A percentile compares a stretch with the other conserved stretches of the same genome.
phyloP scores from a whole-genome alignment of 2,888 invertebrate genomes.

The Caenorhabditis doughertyi region DNA sequence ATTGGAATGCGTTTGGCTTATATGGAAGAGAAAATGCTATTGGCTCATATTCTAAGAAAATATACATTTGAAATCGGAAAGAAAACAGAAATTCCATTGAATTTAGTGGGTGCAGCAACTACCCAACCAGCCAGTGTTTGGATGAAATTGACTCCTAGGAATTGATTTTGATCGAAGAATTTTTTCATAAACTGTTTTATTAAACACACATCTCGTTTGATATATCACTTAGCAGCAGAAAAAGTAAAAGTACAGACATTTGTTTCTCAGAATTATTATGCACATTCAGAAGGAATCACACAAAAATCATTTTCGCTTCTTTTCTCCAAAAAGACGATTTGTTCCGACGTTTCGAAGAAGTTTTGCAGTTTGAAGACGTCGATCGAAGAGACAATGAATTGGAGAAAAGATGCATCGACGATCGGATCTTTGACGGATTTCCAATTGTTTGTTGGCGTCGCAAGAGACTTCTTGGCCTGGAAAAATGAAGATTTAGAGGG shows the following conservation, averaged over 20 bases:
- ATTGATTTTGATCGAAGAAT: not conserved
- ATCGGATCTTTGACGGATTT: slow-evolving; percentile 48
- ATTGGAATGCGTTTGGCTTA: slow-evolving; percentile 79
- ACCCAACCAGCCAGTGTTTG: slow-evolving; percentile 37
- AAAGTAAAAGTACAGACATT: not conserved
- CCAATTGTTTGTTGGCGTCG: slow-evolving; percentile 31
- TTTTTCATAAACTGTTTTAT: not conserved
- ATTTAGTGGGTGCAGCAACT: slow-evolving; percentile 29
- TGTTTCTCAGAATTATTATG: slow-evolving; percentile 10
- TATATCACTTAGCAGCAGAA: slow-evolving; percentile 19
- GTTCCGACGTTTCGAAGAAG: slow-evolving; percentile 5
- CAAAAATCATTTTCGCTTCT: slow-evolving; percentile 7
- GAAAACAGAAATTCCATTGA: slow-evolving; percentile 48
- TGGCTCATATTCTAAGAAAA: slow-evolving; percentile 70
- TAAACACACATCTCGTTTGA: slow-evolving; percentile 30
- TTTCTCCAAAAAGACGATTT: slow-evolving; percentile 9
- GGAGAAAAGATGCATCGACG: slow-evolving; percentile 69
- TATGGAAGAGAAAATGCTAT: slow-evolving; percentile 77
- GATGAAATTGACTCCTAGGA: slow-evolving; percentile 21
- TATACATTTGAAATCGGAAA: slow-evolving; percentile 63
- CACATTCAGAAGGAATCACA: not conserved
- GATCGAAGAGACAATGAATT: slow-evolving; percentile 70
- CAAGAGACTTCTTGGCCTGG: slow-evolving; percentile 57
- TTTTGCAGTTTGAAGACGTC: slow-evolving; percentile 53
- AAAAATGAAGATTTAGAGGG: not conserved